Conservation (phyloP, 2,113 vertebrate genomes). For the Zapus hudsonius region DNA sequence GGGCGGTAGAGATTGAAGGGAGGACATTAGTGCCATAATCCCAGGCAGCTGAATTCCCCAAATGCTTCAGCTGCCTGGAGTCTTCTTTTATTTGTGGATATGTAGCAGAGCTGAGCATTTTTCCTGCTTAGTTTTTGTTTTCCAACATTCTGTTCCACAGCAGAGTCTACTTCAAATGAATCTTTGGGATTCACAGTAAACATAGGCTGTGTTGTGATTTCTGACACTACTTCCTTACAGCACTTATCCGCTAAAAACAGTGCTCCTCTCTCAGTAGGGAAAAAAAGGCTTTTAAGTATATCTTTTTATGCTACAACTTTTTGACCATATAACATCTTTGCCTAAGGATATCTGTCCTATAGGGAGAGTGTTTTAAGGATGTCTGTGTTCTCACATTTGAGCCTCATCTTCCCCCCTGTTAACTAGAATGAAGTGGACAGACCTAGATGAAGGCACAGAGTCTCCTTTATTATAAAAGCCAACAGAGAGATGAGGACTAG, state of each 20-base stretch:
- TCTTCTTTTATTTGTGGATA: neutral
- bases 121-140: constrained; percentile 26
- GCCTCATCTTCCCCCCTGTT: neutral
- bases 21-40: constrained; percentile 24
- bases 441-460: neutral
- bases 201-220: neutral
- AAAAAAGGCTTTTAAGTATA: neutral
- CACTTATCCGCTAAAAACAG: neutral
- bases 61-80: constrained; percentile 43
- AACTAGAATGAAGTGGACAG: neutral
- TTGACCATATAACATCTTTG: no score
- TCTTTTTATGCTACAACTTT: neutral
- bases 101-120: neutral
- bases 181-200: neutral
- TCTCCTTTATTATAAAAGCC: neutral
- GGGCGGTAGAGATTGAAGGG: neutral
- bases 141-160: neutral
- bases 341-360: neutral
- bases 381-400: neutral
- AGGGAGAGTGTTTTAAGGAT: neutral
- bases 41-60: constrained; percentile 50
- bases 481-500: neutral
- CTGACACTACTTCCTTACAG: neutral
- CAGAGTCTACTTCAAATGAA: constrained; percentile 28
- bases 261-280: neutral